phyloP scores from a whole-genome alignment of 2,888 invertebrate species.

The Drosophila lutescens region DNA sequence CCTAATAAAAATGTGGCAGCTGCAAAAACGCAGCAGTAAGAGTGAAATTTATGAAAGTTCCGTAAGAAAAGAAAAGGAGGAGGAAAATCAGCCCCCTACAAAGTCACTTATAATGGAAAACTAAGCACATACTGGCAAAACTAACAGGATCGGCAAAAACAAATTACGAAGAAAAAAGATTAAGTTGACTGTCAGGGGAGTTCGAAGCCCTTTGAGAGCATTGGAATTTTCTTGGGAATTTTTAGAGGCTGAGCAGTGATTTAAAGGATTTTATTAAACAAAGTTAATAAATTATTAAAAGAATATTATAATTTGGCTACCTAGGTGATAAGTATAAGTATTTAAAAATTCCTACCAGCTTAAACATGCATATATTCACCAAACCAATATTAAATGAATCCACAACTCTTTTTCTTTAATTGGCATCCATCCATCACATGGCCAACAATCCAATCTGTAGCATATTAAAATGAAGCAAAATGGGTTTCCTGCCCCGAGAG shows the following conservation, averaged over 20 bases:
- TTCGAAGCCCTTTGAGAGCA: background rate
- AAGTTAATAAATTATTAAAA: too few species aligned
- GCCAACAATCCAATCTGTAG: slow-evolving; percentile 27
- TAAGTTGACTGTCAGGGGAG: background rate
- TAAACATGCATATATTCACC: too few species aligned
- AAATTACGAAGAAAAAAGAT: slow-evolving; percentile 8
- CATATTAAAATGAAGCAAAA: slow-evolving; percentile 24
- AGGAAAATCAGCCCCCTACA: slow-evolving; percentile 1
- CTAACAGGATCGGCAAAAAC: background rate
- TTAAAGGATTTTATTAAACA: too few species aligned
- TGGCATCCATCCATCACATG: slow-evolving; percentile 15
- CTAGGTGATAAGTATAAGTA: too few species aligned
- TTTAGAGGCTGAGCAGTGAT: background rate
- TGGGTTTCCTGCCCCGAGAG: slow-evolving; percentile 9
- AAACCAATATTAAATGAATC: background rate
- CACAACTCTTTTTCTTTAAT: slow-evolving; percentile 1
- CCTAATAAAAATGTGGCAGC: slow-evolving; percentile 38
- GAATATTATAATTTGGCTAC: too few species aligned
- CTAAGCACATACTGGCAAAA: slow-evolving; percentile 25
- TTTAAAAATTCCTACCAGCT: too few species aligned
- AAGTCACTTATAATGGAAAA: slow-evolving; percentile 29
- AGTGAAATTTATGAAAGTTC: slow-evolving; percentile 43
- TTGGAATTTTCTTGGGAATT: background rate
- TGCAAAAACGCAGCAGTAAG: slow-evolving; percentile 18
- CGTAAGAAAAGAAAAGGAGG: slow-evolving; percentile 9